A percentile compares a stretch with the other conserved stretches of the same genome.
Conservation (phyloP, 53 echinoderm and acorn worm species). For the Stichopus horrens region DNA sequence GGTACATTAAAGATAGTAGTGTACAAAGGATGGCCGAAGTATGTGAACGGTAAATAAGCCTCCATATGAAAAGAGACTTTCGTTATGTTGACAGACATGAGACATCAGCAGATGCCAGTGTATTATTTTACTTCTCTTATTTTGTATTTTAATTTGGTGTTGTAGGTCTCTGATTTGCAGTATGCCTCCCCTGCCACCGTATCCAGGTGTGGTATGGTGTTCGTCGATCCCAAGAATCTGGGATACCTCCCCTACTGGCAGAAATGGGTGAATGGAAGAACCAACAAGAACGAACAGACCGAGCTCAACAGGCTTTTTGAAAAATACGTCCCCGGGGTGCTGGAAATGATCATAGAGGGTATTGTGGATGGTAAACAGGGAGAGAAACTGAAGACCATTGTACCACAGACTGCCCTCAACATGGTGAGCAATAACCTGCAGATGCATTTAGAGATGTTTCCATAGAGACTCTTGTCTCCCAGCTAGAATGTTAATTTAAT, state of each 20-base stretch:
- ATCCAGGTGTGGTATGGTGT: conserved; percentile 99
- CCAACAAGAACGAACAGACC: conserved; percentile 80
- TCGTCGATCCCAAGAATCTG: conserved; percentile 98
- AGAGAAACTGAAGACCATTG: conserved; percentile 89
- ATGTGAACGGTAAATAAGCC: too few species aligned
- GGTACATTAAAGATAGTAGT: too few species aligned
- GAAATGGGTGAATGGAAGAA: conserved; percentile 81
- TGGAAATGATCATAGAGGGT: conserved; percentile 94
- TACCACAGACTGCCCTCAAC: conserved; percentile 94
- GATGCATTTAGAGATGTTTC: too few species aligned
- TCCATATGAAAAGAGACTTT: too few species aligned
- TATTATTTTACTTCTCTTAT: background rate
- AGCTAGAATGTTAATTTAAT: too few species aligned
- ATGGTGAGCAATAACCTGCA: conserved; percentile 63
- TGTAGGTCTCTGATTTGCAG: conserved; percentile 92
- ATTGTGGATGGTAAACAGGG: conserved; percentile 88
- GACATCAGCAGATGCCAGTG: background rate
- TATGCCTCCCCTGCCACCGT: conserved; percentile 99
- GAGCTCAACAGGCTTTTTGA: conserved; percentile 84
- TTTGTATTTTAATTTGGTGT: background rate
- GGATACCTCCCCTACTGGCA: conserved; percentile 97
- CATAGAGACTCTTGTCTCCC: too few species aligned
- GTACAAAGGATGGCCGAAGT: too few species aligned
- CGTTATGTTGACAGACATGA: too few species aligned
- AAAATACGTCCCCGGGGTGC: conserved; percentile 83